phyloP scores from a whole-genome alignment of 1,140 invertebrate genomes.

The Penaeus chinensis region DNA sequence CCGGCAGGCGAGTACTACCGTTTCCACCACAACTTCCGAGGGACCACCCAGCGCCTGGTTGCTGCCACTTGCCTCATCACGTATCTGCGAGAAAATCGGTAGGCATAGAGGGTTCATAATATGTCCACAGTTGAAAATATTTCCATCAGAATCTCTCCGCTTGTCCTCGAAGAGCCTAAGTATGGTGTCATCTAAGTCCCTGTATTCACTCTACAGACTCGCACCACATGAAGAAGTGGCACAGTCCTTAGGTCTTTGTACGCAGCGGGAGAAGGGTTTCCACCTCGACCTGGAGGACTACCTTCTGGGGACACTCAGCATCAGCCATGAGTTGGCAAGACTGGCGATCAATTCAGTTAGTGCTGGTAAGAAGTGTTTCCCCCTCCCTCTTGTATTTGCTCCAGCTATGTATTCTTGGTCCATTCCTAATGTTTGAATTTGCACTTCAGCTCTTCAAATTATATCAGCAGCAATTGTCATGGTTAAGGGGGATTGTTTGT shows the following conservation, averaged over 20 bases:
- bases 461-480: no score
- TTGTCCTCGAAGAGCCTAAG: no score
- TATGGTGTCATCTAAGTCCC: no score
- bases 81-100: slow-evolving; percentile 82
- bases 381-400: neutral
- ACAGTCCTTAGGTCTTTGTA: slow-evolving; percentile 43
- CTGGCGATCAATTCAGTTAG: slow-evolving; percentile 44
- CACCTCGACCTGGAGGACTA: slow-evolving; percentile 93
- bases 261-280: slow-evolving; percentile 75
- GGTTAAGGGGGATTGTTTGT: no score
- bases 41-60: slow-evolving; percentile 82
- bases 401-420: neutral
- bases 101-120: slow-evolving; percentile 67
- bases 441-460: neutral
- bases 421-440: neutral
- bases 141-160: no score
- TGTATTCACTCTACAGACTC: neutral
- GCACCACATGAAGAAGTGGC: slow-evolving; percentile 48
- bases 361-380: slow-evolving; percentile 25
- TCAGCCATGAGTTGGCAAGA: slow-evolving; percentile 85
- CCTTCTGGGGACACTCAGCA: slow-evolving; percentile 82
- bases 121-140: no score
- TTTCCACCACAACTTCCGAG: slow-evolving; percentile 88
- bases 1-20: slow-evolving; percentile 77
- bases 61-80: slow-evolving; percentile 82